Conservation (phyloP, 2,888 invertebrate species). For the Cheilosia pagana region DNA sequence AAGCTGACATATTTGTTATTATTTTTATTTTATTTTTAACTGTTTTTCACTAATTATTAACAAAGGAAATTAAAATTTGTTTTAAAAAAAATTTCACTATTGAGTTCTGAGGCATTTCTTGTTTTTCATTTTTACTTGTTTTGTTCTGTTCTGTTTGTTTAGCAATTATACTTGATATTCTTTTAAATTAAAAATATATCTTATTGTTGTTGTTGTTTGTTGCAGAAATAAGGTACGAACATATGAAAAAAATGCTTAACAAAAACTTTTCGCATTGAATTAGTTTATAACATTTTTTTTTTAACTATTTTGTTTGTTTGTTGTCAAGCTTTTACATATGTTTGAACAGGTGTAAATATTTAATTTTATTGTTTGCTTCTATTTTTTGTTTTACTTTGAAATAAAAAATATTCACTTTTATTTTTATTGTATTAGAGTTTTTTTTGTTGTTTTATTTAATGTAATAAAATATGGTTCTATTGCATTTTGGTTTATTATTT, state of each 20-base stretch:
- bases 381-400: constrained; percentile 49
- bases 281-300: constrained; percentile 23
- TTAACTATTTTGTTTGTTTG: constrained; percentile 31
- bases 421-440: constrained; percentile 55
- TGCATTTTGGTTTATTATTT: constrained; percentile 76
- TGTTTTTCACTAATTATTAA: constrained; percentile 43
- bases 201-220: constrained; percentile 40
- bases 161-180: constrained; percentile 25
- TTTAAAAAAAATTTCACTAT: constrained; percentile 72
- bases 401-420: constrained; percentile 64
- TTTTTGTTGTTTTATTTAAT: constrained; percentile 49
- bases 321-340: constrained; percentile 58
- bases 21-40: background rate
- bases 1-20: constrained; percentile 64
- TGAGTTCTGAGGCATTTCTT: constrained; percentile 75
- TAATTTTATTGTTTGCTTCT: constrained; percentile 42
- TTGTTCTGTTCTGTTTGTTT: constrained; percentile 36
- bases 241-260: constrained; percentile 43
- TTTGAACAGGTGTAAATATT: constrained; percentile 66
- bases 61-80: constrained; percentile 62
- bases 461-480: constrained; percentile 76
- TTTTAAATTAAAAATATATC: constrained; percentile 38
- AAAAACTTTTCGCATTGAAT: constrained; percentile 33
- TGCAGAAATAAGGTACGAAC: constrained; percentile 50
- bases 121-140: constrained; percentile 39